phyloP scores from a whole-genome alignment of 1,140 invertebrate genomes.

The Lepidurus couesii region DNA sequence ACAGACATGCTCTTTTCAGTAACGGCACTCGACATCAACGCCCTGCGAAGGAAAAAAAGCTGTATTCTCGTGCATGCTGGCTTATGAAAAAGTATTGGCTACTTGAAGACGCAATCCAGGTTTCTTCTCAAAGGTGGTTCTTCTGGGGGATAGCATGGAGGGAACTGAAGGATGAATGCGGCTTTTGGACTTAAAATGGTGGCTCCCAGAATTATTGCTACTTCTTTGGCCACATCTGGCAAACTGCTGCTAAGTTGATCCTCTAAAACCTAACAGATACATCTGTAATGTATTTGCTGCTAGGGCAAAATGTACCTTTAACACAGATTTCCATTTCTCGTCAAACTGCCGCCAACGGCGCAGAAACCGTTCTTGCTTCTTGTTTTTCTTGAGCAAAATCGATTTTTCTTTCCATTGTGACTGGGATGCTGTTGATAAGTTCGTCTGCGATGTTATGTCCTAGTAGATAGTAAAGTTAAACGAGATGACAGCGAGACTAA shows the following conservation, averaged over 20 bases:
- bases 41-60: not conserved
- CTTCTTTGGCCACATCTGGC: not conserved
- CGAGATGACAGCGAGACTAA: not conserved
- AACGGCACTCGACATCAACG: not conserved
- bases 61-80: not conserved
- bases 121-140: slow-evolving; percentile 18
- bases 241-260: not conserved
- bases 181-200: slow-evolving; percentile 28
- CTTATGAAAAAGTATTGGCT: not conserved
- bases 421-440: not conserved
- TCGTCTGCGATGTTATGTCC: not conserved
- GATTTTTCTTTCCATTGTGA: not conserved
- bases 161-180: slow-evolving; percentile 30
- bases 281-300: not conserved
- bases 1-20: no score
- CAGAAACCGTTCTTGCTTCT: slow-evolving; percentile 13
- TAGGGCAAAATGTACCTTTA: not conserved
- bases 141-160: not conserved
- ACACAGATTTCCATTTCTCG: slow-evolving; percentile 2
- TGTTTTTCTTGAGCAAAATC: slow-evolving; percentile 20
- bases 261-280: not conserved
- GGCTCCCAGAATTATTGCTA: slow-evolving; percentile 32
- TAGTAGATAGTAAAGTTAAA: not conserved
- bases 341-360: not conserved
- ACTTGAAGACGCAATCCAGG: slow-evolving; percentile 26